Percentiles rank a stretch among this genome's conserved stretches.
phyloP scores from a whole-genome alignment of 2,888 invertebrate genomes.

The Cryptosula pallasiana region DNA sequence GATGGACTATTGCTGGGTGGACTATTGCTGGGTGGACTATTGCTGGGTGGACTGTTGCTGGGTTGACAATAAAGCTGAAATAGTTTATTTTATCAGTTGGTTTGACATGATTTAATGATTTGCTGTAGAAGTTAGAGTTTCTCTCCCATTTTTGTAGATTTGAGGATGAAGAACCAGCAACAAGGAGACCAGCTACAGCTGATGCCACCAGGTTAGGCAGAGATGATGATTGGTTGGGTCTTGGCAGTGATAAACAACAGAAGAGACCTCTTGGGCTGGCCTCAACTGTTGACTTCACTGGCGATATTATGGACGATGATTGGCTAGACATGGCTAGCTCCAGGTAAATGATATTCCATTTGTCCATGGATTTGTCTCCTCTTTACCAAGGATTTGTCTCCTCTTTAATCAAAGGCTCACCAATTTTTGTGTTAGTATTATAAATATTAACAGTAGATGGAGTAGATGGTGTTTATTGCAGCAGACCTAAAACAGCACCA shows the following conservation, averaged over 20 bases:
- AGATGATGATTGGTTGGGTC: conserved; percentile 29
- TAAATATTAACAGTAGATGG: neutral
- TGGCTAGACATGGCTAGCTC: conserved; percentile 41
- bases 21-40: no score
- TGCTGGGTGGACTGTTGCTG: no score
- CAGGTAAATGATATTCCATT: no score
- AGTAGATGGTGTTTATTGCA: neutral
- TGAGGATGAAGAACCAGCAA: conserved; percentile 8
- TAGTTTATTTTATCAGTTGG: no score
- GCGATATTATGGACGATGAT: conserved; percentile 33
- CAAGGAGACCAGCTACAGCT: neutral
- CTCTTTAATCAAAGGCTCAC: no score
- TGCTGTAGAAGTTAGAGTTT: no score
- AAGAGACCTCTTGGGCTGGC: conserved; percentile 5
- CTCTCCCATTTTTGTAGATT: conserved; percentile 6
- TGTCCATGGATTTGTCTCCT: no score
- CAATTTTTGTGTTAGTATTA: neutral
- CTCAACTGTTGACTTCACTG: conserved; percentile 8
- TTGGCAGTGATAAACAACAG: conserved; percentile 15
- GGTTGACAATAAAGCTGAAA: no score
- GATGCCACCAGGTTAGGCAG: neutral
- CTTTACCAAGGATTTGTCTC: no score
- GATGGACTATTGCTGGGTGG: no score
- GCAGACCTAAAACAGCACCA: neutral
- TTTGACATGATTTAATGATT: no score